These are phyloP conservation scores for Pharmacophagus antenor DNA, from an alignment of 2,888 invertebrate species.

Conservation along the genomic window DNA sequence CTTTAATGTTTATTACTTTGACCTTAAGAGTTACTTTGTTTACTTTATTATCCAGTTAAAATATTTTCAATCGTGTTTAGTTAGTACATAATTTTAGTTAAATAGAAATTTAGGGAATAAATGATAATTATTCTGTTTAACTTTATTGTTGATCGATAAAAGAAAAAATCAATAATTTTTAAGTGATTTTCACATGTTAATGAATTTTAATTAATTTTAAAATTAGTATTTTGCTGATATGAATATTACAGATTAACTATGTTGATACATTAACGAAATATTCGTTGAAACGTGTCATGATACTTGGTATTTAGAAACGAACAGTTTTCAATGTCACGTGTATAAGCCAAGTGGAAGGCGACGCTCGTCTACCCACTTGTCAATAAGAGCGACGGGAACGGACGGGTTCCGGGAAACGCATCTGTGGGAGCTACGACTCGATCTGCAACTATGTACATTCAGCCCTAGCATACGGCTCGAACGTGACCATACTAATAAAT, in stretches of 20 bases:
- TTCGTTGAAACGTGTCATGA: conserved; percentile 3
- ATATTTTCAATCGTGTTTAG: not conserved
- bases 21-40: conserved; percentile 1
- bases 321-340: conserved; percentile 29
- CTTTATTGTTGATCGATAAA: not conserved
- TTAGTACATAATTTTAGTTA: not conserved
- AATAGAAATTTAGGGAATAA: not conserved
- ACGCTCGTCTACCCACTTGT: conserved; percentile 26
- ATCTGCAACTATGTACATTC: not conserved
- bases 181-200: not conserved
- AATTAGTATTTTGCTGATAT: not conserved
- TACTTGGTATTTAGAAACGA: conserved; percentile 17
- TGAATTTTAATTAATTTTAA: not conserved
- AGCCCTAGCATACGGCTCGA: conserved; percentile 1
- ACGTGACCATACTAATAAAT: conserved; percentile 8
- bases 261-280: conserved; percentile 6
- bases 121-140: not conserved
- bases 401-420: conserved; percentile 35
- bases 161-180: not conserved
- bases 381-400: conserved; percentile 26
- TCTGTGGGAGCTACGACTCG: conserved; percentile 27
- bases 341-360: conserved; percentile 32
- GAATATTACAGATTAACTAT: not conserved
- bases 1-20: not conserved
- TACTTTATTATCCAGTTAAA: not conserved